phyloP scores from a whole-genome alignment of 2,888 invertebrate species.

The Oligia latruncula region DNA sequence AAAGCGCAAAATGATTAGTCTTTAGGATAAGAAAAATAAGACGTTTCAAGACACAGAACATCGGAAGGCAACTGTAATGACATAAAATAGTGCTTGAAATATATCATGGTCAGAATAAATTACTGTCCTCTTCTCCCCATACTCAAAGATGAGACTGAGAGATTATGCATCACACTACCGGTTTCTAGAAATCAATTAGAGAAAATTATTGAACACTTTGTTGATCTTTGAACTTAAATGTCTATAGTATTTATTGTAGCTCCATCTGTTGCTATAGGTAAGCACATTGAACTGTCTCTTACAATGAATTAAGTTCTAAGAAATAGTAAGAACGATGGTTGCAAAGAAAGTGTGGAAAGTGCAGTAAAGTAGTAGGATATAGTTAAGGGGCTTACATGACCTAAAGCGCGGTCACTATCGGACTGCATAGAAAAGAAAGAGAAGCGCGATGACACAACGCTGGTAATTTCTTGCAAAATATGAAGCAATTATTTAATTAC shows the following conservation, averaged over 20 bases:
- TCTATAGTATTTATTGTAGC: neutral
- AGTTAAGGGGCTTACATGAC: too few species aligned
- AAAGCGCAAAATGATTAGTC: neutral
- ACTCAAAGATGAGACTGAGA: neutral
- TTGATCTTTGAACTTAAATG: conserved; percentile 27
- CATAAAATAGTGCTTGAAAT: neutral
- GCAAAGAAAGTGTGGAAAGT: too few species aligned
- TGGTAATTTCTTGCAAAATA: too few species aligned
- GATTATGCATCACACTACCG: conserved; percentile 3
- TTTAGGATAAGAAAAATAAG: neutral
- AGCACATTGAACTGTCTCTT: neutral
- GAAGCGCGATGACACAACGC: too few species aligned
- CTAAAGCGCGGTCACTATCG: too few species aligned
- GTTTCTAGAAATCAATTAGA: conserved; percentile 26
- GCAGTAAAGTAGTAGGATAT: too few species aligned
- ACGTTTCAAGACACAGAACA: neutral
- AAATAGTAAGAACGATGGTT: too few species aligned
- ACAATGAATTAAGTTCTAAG: too few species aligned
- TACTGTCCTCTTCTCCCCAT: neutral
- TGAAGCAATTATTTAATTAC: too few species aligned
- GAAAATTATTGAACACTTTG: neutral
- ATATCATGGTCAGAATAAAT: neutral
- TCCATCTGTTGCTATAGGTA: neutral
- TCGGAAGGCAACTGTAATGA: neutral
- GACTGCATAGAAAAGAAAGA: too few species aligned